Base-by-base conservation (phyloP, 2,888 invertebrate genomes). In the Diadromus collaris region DNA sequence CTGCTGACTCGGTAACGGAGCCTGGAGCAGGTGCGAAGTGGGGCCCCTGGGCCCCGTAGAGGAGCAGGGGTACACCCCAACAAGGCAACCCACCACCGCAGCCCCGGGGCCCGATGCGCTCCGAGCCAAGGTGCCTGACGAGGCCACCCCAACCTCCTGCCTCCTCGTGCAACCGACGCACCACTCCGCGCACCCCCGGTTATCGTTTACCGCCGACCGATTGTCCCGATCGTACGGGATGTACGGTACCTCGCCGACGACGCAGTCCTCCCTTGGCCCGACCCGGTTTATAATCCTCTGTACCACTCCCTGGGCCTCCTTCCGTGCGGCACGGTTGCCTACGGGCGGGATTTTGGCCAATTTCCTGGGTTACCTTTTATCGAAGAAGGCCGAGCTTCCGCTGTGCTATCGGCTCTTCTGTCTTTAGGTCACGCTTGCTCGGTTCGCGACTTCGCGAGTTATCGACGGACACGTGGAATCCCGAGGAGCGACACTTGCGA, bases 1-100 rank as follows among this genome's bases (percentile, higher is more conserved):
- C 60, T 81, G 76, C 71, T 84, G 85, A 71, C 63, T 78, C 65
- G 78, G 60, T 56, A 79, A 58, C 61, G 79, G 72, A 44, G 80
- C 73, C 74, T 83, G 83, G 76, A 86, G 84, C 80, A 86, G 84
- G 61, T 85, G 85, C 74, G 85, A 82, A 75, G 86, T 81, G 88
- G 88, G 89, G 87, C 89, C 89, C 88, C 89, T 88, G 86, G 89
- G 89, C 89, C 89, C 88, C 89, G 88, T 86, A 83, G 89, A 89
- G 85, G 90, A 88, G 85, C 88, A 89, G 86, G 90, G 90, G 85
- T 90, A 90, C 86, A 90, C 90, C 85, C 90, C 90, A 88, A 90
- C 88, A 83, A 90, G 86, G 85, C 90, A 90, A 83, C 90, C 90
- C 86, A 90, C 90, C 87, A 90, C 89, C 82, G 90, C 86, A 86